Conservation (phyloP, 2,888 invertebrate genomes). For the Amphipoea oculea region DNA sequence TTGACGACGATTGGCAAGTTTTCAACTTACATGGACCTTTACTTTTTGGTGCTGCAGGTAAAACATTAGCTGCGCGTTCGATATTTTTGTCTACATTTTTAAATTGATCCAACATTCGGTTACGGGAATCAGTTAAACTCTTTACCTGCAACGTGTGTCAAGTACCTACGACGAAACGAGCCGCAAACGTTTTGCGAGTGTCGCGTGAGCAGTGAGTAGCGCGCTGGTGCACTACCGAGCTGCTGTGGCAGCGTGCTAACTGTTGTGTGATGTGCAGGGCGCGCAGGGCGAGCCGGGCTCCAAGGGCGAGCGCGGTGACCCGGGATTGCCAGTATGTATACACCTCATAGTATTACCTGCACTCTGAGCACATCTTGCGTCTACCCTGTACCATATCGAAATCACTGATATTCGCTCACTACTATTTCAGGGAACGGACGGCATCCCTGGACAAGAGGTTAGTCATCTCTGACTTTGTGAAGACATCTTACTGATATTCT, state of each 20-base stretch:
- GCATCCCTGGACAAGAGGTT: conserved; percentile 98
- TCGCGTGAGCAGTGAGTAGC: background rate
- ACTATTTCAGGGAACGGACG: conserved; percentile 96
- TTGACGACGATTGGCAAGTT: background rate
- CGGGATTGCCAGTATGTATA: conserved; percentile 96
- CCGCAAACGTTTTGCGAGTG: background rate
- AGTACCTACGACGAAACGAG: background rate
- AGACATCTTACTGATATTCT: background rate
- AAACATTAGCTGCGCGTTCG: background rate
- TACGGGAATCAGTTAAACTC: background rate
- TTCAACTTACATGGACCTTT: background rate
- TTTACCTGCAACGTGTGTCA: background rate
- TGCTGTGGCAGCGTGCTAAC: conserved; percentile 81
- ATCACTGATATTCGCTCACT: conserved; percentile 52
- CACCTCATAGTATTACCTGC: conserved; percentile 7
- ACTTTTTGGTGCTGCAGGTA: conserved; percentile 2
- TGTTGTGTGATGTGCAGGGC: conserved; percentile 91
- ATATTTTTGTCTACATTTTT: background rate
- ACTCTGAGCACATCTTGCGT: background rate
- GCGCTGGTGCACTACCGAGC: background rate
- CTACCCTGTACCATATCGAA: background rate
- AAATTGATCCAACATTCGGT: conserved; percentile 2
- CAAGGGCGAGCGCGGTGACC: conserved; percentile 98
- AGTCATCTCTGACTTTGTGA: conserved; percentile 66
- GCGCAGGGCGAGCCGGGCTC: conserved; percentile 97